Conservation (phyloP, 2,888 invertebrate species). For the Macrophya annulata region DNA sequence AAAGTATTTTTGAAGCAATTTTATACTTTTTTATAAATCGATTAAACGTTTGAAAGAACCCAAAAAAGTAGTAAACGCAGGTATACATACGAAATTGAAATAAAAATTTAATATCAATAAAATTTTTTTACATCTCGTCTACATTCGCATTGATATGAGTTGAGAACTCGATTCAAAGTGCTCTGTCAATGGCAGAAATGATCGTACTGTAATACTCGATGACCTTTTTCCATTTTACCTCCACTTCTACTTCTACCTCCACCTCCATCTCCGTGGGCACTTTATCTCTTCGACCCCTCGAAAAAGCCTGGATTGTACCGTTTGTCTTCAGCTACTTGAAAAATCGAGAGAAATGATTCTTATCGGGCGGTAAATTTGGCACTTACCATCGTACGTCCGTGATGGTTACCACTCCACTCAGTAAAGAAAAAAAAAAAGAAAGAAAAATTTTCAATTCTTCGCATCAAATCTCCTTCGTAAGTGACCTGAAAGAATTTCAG, state of each 20-base stretch:
- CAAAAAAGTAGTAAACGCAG: too few species aligned
- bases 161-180: background rate
- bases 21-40: background rate
- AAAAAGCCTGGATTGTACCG: slow-evolving; percentile 27
- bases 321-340: slow-evolving; percentile 15
- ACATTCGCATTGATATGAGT: slow-evolving; percentile 22
- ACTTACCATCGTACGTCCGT: background rate
- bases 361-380: slow-evolving; percentile 30
- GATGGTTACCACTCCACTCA: background rate
- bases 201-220: slow-evolving; percentile 17
- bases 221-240: background rate
- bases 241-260: too few species aligned
- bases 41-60: too few species aligned
- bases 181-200: slow-evolving; percentile 34
- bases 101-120: background rate
- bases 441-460: background rate
- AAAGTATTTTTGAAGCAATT: background rate
- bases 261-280: background rate
- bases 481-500: background rate
- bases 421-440: background rate
- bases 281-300: slow-evolving; percentile 38
- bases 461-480: background rate
- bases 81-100: background rate
- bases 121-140: background rate
- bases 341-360: slow-evolving; percentile 34